Base-by-base conservation (phyloP, 2,113 vertebrate genomes). In the Stomatorhinus ivindoensis region DNA sequence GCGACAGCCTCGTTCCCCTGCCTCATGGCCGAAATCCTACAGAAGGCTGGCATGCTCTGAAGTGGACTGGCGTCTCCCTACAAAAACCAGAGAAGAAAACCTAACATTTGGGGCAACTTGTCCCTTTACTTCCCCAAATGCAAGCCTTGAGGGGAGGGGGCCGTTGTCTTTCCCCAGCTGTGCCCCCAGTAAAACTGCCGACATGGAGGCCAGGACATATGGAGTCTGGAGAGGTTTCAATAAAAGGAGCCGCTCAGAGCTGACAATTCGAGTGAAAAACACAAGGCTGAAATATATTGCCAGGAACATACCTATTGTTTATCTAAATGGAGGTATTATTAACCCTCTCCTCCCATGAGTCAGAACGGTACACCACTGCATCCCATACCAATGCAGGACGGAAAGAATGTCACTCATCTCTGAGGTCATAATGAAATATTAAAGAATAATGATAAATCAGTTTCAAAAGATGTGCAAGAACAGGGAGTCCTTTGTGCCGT, bases 401-500 rank as follows among this genome's bases (percentile, higher is more conserved):
- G 69, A 53, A 46, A 53, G 35, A 17, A 13, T 21, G 76, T 10
- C 24, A 61, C 51, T 51, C 47, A 82, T 31, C 19, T 80, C 48
- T 42, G 17, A 61, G 88, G 88, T 83, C 39, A 31, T 17, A 13
- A n/a, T 21, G 11, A 83, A 82, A 61, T 89, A 83, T 47, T 85
- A 27, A 24, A 21, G 24, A 31, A 39, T 6, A 35, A 7, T 42
- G 48, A 19, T 47, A 24, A 21, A 80, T 13, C 91, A 95, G 93
- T 92, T 92, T 92, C 13, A 94, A 90, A 94, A 91, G 73, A 42
- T 51, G n/a, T 86, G 44, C 6, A 17, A 31, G 13, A 47, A 84
- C 21, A 13, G n/a, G 42, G 48, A 35, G 48, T 31, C 24, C 76
- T 85, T 10, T 4, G 11, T 27, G 9, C 13, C n/a, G 0, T 13